Conservation (phyloP, 2,797 vertebrate species). For the Florisuga fusca region DNA sequence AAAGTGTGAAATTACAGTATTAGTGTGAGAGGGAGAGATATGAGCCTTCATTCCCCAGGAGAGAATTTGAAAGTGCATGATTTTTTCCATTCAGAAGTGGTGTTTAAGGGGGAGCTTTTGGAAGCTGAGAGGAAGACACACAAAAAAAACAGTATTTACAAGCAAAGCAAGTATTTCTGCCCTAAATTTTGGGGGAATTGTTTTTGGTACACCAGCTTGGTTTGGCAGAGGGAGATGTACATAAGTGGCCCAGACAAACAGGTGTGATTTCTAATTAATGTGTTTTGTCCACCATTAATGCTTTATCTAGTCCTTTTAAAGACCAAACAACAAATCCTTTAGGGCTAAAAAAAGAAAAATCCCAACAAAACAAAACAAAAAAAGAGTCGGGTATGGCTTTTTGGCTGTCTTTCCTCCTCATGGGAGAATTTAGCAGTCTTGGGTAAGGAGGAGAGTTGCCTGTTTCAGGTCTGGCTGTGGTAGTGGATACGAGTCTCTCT, state of each 20-base stretch:
- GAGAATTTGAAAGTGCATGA: slow-evolving; percentile 26
- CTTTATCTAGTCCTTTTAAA: background rate
- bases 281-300: background rate
- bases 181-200: background rate
- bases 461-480: background rate
- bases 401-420: background rate
- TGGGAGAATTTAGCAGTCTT: background rate
- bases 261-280: background rate
- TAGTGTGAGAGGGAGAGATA: slow-evolving; percentile 30
- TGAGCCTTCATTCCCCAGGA: slow-evolving; percentile 14
- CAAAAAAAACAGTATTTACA: background rate
- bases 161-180: background rate
- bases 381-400: background rate
- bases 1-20: slow-evolving; percentile 53
- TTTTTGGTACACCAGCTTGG: background rate
- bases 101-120: background rate
- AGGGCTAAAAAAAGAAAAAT: background rate
- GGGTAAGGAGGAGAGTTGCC: background rate
- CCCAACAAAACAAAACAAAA: background rate
- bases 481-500: background rate
- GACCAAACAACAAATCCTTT: background rate
- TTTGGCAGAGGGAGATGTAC: background rate
- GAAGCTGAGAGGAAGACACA: background rate
- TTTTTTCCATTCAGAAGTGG: slow-evolving; percentile 3
- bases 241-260: background rate